Base-by-base conservation (phyloP, 2,797 vertebrate genomes). In the Amblyraja radiata region DNA sequence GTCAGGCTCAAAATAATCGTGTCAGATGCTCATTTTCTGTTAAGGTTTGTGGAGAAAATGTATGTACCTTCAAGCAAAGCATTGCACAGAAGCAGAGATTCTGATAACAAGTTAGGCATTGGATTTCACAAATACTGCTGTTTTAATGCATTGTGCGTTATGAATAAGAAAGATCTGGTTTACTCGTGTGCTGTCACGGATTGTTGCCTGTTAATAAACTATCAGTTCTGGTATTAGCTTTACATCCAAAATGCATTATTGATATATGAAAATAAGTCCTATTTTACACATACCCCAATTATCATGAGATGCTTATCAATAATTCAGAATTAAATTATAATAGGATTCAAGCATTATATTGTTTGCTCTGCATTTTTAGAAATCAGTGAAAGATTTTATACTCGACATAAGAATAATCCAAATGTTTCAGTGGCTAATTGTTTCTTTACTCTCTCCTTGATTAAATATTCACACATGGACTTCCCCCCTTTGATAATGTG, bases 1-100 rank as follows among this genome's bases (percentile, higher is more conserved):
- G 90, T 58, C 90, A 92, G 71, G 71, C 71, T 74, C 68, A 92
- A 92, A 92, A 54, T 92, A 92, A 92, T 76, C 39, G 0, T 76
- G 25, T 73, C 90, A 92, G 90, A 76, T 92, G 71, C 71, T 76
- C 71, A 92, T 92, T 92, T 92, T 92, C 36, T 54, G 68, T 25
- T 74, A n/a, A 74, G 13, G 90, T 92, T 74, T 76, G 90, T 54
- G 90, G 71, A 92, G 32, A 73, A 54, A 28, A 54, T 21, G 6
- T 74, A 14, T 58, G 6, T 73, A 54, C 71, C 71, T 28, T 54
- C 39, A 76, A 73, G 21, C 90, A 54, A 1, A 46, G 11, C 90
- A 92, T 32, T 58, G 71, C 90, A 92, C 71, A 54, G 90, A 76
- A 76, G 90, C 14, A 10, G 28, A 21, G 13, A 25, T 28, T 1